These are phyloP conservation scores for Geothlypis trichas DNA, from an alignment of 2,113 vertebrate species.

Conservation along the genomic window DNA sequence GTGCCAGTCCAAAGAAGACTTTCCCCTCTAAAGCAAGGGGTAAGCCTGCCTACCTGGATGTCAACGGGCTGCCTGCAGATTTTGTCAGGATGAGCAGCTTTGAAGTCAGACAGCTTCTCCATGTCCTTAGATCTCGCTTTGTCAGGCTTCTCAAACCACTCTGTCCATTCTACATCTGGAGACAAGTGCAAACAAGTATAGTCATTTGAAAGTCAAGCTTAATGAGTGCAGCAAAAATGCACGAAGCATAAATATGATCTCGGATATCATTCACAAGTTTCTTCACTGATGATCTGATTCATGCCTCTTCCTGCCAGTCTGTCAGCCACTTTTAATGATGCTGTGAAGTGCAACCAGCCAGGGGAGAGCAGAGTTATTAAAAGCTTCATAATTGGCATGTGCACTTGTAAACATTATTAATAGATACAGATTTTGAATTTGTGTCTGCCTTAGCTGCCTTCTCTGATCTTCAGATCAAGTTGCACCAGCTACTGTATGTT, in stretches of 20 bases:
- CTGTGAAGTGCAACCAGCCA: neutral
- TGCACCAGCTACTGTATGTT: neutral
- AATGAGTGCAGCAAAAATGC: neutral
- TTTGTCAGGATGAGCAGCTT: conserved; percentile 80
- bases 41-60: conserved; percentile 84
- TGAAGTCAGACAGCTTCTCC: conserved; percentile 89
- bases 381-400: neutral
- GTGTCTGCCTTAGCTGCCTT: neutral
- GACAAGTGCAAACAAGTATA: neutral
- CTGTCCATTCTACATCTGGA: conserved; percentile 93
- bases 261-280: conserved; percentile 12
- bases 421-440: neutral
- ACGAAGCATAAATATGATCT: neutral
- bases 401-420: neutral
- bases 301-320: conserved; percentile 12
- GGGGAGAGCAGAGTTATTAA: neutral
- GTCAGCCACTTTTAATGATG: neutral
- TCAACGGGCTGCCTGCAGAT: conserved; percentile 88
- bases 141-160: conserved; percentile 89
- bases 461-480: neutral
- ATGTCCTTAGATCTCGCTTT: conserved; percentile 84
- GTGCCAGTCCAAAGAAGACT: neutral
- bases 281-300: neutral
- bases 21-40: rapidly evolving
- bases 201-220: neutral